Evolutionary conservation across 2,113 vertebrate species (phyloP), one percentile per base, ranked within the genome.

Genomic region (Pontoporia blainvillei): DNA sequence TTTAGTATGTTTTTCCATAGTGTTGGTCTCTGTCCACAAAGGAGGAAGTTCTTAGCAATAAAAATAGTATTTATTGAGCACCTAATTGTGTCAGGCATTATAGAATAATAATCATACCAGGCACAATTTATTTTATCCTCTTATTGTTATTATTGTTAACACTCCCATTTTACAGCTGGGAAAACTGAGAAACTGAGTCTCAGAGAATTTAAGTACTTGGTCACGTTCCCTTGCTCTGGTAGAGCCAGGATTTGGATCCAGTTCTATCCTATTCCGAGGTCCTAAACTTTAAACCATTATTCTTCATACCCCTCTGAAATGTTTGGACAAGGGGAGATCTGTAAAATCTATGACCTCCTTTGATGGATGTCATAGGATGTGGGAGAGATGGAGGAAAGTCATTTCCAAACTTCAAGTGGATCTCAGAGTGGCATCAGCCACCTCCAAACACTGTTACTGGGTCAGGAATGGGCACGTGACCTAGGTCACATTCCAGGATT

Each of bases 151-250:
- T 62, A 84, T 89, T 94, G n/a, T 49, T 20, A 52, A 52, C 67
- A 78, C 2, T 52, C 4, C 29, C n/a, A 54, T 79, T 83, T 87
- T 71, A 62, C 46, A 72, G 41, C 41, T 89, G n/a, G 59, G 69
- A 78, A 97, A 93, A 83, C 52, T 76, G 17, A 86, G 39, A 97
- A 92, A 84, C 57, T 73, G 31, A 84, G 27, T 91, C 25, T 92
- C 57, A 73, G 12, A 59, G 72, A 97, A 88, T 8, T 91, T 91
- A 57, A 71, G n/a, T 52, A 61, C 67, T 44, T 61, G 20, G 6
- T 29, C 6, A 64, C 59, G 2, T 1, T 91, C 62, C 36, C 49
- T 81, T 81, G 23, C 59, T 72, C 49, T 64, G 17, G 31, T 25
- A 27, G 39, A 67, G 27, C 25, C 79, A 79, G 29, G 9, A 49